phyloP scores from a whole-genome alignment of 2,113 vertebrate genomes.

The Nesospiza acunhae region DNA sequence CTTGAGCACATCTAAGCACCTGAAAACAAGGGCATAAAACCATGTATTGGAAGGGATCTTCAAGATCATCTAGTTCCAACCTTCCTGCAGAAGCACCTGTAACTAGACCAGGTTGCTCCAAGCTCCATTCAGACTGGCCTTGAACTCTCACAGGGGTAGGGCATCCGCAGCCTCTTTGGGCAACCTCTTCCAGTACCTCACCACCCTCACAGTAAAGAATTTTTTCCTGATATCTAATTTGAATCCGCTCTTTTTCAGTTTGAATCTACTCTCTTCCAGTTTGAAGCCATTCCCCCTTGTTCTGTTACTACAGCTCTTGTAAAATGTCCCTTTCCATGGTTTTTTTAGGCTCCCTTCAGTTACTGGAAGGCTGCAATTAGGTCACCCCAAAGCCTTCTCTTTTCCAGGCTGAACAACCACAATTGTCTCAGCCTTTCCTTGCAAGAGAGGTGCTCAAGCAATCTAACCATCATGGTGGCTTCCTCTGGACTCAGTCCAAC shows the following conservation, averaged over 20 bases:
- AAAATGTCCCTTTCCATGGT: not conserved
- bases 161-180: not conserved
- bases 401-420: not conserved
- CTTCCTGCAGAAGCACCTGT: not conserved
- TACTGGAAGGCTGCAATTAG: not conserved
- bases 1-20: not conserved
- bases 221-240: not conserved
- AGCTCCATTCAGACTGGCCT: not conserved
- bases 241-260: not conserved
- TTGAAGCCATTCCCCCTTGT: not conserved
- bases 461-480: too few species aligned
- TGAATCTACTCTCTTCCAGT: not conserved
- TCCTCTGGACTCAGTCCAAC: not conserved
- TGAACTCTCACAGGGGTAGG: not conserved
- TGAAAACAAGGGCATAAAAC: not conserved
- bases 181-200: not conserved
- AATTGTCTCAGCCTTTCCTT: not conserved
- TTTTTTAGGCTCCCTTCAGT: not conserved
- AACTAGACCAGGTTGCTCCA: not conserved
- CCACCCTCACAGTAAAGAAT: not conserved
- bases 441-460: not conserved
- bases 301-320: not conserved
- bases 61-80: not conserved
- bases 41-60: not conserved
- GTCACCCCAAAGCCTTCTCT: not conserved